phyloP scores from a whole-genome alignment of 2,888 invertebrate species.

The Hemithea aestivaria region DNA sequence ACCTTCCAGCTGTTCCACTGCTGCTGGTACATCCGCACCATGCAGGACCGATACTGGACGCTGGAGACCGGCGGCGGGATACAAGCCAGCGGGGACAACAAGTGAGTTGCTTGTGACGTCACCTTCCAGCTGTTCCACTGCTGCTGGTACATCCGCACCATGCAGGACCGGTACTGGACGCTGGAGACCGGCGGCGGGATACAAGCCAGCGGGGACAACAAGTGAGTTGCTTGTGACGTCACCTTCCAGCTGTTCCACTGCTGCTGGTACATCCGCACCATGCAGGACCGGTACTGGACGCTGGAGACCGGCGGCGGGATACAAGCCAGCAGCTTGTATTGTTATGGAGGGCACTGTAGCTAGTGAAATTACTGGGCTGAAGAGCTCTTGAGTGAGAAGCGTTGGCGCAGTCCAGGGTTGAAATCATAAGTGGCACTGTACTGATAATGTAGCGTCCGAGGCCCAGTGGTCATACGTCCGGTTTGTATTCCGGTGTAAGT shows the following conservation, averaged over 20 bases:
- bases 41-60: conserved; percentile 98
- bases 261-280: conserved; percentile 98
- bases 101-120: conserved; percentile 57
- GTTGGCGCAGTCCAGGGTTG: too few species aligned
- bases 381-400: too few species aligned
- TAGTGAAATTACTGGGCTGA: too few species aligned
- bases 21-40: conserved; percentile 97
- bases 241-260: too few species aligned
- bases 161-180: conserved; percentile 98
- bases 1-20: conserved; percentile 98
- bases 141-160: conserved; percentile 98
- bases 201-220: conserved; percentile 93
- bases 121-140: too few species aligned
- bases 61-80: conserved; percentile 95
- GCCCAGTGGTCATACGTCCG: too few species aligned
- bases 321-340: conserved; percentile 84
- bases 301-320: conserved; percentile 95
- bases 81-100: conserved; percentile 93
- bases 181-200: conserved; percentile 95
- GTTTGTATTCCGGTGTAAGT: too few species aligned
- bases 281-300: conserved; percentile 98
- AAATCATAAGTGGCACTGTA: too few species aligned
- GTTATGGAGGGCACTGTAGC: too few species aligned
- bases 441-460: too few species aligned
- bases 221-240: conserved; percentile 57